Percentiles rank a stretch among this genome's conserved stretches.
These are phyloP conservation scores for Scaptomyza caliginosa DNA, from an alignment of 2,888 invertebrate genomes.

Conservation along the genomic window DNA sequence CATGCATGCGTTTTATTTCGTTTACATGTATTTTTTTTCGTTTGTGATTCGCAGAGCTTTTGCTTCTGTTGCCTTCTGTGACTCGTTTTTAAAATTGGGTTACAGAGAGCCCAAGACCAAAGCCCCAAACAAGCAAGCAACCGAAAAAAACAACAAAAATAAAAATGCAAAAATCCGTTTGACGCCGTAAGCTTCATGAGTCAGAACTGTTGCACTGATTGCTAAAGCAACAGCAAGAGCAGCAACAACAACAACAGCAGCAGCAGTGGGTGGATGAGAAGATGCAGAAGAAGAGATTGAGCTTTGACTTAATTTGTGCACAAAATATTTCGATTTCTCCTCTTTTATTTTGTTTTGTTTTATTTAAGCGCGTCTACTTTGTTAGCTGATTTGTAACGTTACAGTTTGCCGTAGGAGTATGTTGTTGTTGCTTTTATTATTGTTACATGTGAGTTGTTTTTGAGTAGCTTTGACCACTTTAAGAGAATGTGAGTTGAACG, in stretches of 20 bases:
- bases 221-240: slow-evolving; percentile 35
- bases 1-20: slow-evolving; percentile 37
- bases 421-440: slow-evolving; percentile 16
- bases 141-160: slow-evolving; percentile 35
- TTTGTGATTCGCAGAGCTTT: slow-evolving; percentile 27
- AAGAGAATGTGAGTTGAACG: slow-evolving; percentile 40
- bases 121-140: slow-evolving; percentile 48
- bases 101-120: slow-evolving; percentile 63
- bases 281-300: slow-evolving; percentile 14
- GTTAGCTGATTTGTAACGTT: slow-evolving; percentile 56
- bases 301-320: slow-evolving; percentile 51
- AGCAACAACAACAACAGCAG: slow-evolving; percentile 7
- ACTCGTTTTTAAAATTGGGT: slow-evolving; percentile 76
- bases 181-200: slow-evolving; percentile 72
- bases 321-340: slow-evolving; percentile 66
- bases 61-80: slow-evolving; percentile 38
- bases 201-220: slow-evolving; percentile 74
- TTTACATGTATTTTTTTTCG: slow-evolving; percentile 15
- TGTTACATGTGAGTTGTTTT: slow-evolving; percentile 40
- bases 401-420: slow-evolving; percentile 22
- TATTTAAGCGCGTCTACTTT: slow-evolving; percentile 61
- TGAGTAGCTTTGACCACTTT: slow-evolving; percentile 30
- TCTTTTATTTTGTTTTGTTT: slow-evolving; percentile 50
- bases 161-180: slow-evolving; percentile 76
- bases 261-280: slow-evolving; percentile 1